phyloP scores from a whole-genome alignment of 2,888 invertebrate species.

The Bugulina stolonifera region DNA sequence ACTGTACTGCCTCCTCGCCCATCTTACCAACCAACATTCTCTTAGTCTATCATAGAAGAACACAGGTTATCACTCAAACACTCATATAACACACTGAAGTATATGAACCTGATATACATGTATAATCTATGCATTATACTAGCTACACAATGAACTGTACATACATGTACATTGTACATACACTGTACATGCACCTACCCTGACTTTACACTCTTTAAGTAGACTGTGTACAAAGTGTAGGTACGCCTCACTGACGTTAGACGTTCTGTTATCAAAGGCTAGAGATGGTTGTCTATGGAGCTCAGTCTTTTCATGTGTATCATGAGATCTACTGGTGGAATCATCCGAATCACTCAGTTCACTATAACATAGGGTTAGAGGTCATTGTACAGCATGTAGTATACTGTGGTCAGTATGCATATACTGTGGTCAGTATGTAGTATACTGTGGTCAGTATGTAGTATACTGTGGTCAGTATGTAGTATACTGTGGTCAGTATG shows the following conservation, averaged over 20 bases:
- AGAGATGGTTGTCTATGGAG: not conserved
- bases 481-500: too few species aligned
- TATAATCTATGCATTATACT: too few species aligned
- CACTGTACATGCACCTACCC: constrained; percentile 37
- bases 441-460: too few species aligned
- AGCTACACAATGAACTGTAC: not conserved
- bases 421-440: too few species aligned
- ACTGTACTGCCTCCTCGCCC: constrained; percentile 86
- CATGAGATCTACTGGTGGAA: not conserved
- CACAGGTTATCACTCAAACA: too few species aligned
- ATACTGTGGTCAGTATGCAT: too few species aligned
- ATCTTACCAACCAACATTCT: constrained; percentile 98
- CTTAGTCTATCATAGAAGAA: constrained; percentile 69
- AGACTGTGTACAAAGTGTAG: constrained; percentile 96
- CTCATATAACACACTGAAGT: too few species aligned
- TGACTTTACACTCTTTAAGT: constrained; percentile 67
- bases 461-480: too few species aligned
- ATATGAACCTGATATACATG: too few species aligned
- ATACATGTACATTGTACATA: not conserved
- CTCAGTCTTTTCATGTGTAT: not conserved
- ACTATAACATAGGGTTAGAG: too few species aligned
- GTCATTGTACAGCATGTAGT: too few species aligned
- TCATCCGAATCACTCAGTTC: not conserved
- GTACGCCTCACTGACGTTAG: constrained; percentile 68
- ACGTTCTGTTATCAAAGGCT: not conserved